Percentiles rank a stretch among this genome's conserved stretches.
phyloP scores from a whole-genome alignment of 2,888 invertebrate species.

The Latrodectus elegans region DNA sequence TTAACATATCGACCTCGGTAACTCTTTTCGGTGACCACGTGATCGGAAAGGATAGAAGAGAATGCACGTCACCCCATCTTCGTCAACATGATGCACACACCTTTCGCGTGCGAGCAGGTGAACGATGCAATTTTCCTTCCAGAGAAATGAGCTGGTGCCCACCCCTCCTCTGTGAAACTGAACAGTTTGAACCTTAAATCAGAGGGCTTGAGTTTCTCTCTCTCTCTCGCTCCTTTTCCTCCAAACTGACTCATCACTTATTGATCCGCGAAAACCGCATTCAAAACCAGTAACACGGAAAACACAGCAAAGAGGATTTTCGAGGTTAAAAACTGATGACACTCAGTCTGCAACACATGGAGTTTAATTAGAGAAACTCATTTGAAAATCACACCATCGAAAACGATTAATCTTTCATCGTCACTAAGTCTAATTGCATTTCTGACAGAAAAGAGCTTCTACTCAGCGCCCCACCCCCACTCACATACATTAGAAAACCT shows the following conservation, averaged over 20 bases:
- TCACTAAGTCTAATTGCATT: too few species aligned
- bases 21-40: not conserved
- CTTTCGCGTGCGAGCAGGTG: conserved; percentile 31
- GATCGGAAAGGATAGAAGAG: not conserved
- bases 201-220: not conserved
- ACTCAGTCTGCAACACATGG: not conserved
- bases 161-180: conserved; percentile 15
- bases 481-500: too few species aligned
- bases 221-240: conserved; percentile 19
- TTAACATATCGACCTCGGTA: not conserved
- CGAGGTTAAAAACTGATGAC: not conserved
- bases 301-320: conserved; percentile 19
- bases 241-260: conserved; percentile 62
- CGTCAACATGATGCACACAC: conserved; percentile 10
- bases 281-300: conserved; percentile 18
- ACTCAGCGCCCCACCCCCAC: too few species aligned
- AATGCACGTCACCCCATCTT: conserved; percentile 2
- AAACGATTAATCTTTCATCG: too few species aligned
- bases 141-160: conserved; percentile 17
- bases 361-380: too few species aligned
- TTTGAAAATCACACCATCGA: too few species aligned
- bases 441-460: too few species aligned
- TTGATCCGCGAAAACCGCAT: conserved; percentile 45
- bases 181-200: conserved; percentile 20
- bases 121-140: conserved; percentile 7